These are phyloP conservation scores for Notolabrus celidotus DNA, from an alignment of 2,797 vertebrate genomes.

Conservation along the genomic window DNA sequence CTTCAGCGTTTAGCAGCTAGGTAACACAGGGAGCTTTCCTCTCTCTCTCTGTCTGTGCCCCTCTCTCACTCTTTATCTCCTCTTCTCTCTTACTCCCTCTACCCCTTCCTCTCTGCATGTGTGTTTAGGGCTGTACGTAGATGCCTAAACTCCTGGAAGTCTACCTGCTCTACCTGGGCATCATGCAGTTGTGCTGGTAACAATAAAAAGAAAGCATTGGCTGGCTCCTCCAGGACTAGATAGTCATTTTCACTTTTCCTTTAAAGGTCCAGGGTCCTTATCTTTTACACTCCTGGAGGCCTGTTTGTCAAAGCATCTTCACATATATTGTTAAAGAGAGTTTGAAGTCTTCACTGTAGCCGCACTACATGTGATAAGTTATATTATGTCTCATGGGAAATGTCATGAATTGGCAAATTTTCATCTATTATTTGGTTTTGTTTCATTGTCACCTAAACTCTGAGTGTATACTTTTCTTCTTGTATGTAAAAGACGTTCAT, in stretches of 20 bases:
- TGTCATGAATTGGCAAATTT: not conserved
- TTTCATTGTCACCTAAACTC: no score
- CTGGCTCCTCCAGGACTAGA: not conserved
- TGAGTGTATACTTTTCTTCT: no score
- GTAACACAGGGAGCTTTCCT: slow-evolving; percentile 59
- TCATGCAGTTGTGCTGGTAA: not conserved
- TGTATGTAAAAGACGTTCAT: no score
- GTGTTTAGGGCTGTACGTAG: not conserved
- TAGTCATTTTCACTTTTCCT: not conserved
- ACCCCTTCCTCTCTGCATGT: not conserved
- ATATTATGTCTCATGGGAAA: not conserved
- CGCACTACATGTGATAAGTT: not conserved
- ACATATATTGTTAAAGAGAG: not conserved
- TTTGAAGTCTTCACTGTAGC: not conserved
- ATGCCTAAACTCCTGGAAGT: not conserved
- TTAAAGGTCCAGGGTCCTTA: not conserved
- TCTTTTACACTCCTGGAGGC: not conserved
- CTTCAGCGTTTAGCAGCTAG: slow-evolving; percentile 67
- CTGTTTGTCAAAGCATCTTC: not conserved
- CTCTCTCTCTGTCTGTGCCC: not conserved
- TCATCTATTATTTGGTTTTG: not conserved
- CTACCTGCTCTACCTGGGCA: slow-evolving; percentile 9
- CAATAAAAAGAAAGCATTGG: not conserved
- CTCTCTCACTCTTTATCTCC: not conserved
- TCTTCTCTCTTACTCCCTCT: not conserved